phyloP scores from a whole-genome alignment of 2,113 vertebrate species.

The Corythornis cristatus region DNA sequence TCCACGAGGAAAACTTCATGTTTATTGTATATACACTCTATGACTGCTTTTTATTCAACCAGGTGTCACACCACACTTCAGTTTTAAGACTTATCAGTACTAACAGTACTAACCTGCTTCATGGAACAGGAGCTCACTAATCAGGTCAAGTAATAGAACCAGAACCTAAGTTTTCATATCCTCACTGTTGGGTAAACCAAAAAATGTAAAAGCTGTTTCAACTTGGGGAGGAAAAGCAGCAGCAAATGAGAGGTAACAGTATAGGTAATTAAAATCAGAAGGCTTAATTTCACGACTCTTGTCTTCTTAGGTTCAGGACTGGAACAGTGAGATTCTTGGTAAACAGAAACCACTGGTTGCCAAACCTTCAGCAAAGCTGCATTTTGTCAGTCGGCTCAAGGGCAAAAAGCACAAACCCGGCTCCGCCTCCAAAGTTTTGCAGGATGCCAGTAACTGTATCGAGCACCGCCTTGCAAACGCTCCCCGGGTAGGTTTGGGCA shows the following conservation, averaged over 20 bases:
- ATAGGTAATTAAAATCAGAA: background rate
- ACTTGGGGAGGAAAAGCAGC: background rate
- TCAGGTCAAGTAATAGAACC: background rate
- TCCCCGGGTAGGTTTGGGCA: constrained; percentile 81
- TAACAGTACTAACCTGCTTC: background rate
- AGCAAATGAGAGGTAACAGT: background rate
- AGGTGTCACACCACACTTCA: background rate
- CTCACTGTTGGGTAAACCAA: background rate
- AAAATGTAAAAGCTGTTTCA: background rate
- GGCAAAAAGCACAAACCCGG: constrained; percentile 89
- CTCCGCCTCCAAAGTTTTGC: constrained; percentile 86
- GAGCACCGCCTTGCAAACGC: constrained; percentile 75
- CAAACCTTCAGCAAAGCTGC: constrained; percentile 92
- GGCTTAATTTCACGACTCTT: constrained; percentile 10
- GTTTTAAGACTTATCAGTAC: background rate
- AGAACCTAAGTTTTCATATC: background rate
- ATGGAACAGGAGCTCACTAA: background rate
- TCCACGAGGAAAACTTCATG: background rate
- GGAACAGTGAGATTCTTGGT: constrained; percentile 89
- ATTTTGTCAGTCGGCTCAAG: constrained; percentile 91
- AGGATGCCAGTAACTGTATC: constrained; percentile 91
- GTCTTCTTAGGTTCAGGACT: constrained; percentile 86
- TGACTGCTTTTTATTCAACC: background rate
- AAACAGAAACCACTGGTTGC: constrained; percentile 88
- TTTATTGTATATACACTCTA: fast-evolving